Base-by-base conservation (phyloP, 2,113 vertebrate genomes). In the Triplophysa tibetana region DNA sequence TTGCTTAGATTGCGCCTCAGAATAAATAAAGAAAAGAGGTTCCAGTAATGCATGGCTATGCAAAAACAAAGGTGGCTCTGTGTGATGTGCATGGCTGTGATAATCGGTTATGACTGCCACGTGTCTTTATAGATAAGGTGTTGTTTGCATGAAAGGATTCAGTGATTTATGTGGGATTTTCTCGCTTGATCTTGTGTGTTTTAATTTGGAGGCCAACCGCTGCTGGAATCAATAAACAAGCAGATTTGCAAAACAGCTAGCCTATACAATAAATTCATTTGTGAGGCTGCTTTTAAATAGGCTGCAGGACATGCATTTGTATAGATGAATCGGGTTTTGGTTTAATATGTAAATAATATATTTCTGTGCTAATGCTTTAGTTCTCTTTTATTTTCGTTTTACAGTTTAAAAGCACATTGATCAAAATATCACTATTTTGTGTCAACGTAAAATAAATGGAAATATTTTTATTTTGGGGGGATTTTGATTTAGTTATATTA, bases 1-100 rank as follows among this genome's bases (percentile, higher is more conserved):
- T 88, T 86, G 82, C 82, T n/a, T 41, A 73, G 82, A 88, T 85
- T 85, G 61, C 66, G 76, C 77, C 70, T 68, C 79, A 8, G 73
- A 86, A 76, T 75, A 84, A 86, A 83, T 80, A 84, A 84, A 77
- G 78, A 75, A 78, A 75, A 77, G 66, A 61, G 24, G 29, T 41
- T 69, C 69, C n/a, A 29, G 14, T 58, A 54, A 76, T 52, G 61
- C 67, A 29, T 60, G 65, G 66, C 72, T 65, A 75, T 29, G 43
- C 65, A 29, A 74, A 81, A 79, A 73, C 33, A 75, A 75, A 29
- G 9, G 26, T 29, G 10, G 1, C 52, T 62, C 21, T 58, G 26
- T 43, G 56, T 60, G 12, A 29, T 1, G 21, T 54, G 58, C 60
- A 29, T 68, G n/a, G 58, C 17, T 13, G 19, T 12, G 24, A 64